Base-by-base conservation (phyloP, 2,797 vertebrate genomes). In the Myiotriccus ornatus region DNA sequence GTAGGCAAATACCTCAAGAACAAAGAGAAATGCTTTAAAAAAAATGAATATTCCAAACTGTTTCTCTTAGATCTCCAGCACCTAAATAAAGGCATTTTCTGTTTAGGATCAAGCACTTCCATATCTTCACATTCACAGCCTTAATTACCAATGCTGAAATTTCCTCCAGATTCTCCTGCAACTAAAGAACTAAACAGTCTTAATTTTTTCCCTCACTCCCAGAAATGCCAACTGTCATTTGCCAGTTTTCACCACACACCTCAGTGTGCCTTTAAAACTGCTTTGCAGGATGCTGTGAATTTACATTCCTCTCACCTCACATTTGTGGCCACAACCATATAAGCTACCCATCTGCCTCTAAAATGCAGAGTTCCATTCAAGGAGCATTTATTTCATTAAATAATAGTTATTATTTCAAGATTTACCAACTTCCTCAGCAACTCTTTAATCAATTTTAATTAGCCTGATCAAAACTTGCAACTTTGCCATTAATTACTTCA, bases 1-100 rank as follows among this genome's bases (percentile, higher is more conserved):
- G 84, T 53, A 88, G 41, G 67, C 3, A 2, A 93, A 92, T 73
- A 92, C 50, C 79, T 92, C 76, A 88, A 86, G 55, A 91, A 93
- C 62, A 87, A 89, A 80, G 62, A 84, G 12, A 84, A 87, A 87
- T 37, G 53, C 53, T 88, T 71, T 8, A 56, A 83, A 79, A 24
- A 23, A 32, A 30, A 46, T 35, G 18, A 92, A 47, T 69, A 57
- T 44, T 74, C 44, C 37, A 44, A 93, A 87, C 44, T 46, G 9
- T 68, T 93, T 74, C 39, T 52, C 35, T 73, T 62, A 7, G 14
- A 71, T 37, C 13, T 85, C 22, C 60, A 78, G 9, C 24, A 10
- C 75, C 47, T 84, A 91, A 87, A 89, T 28, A 77, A 74, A 90
- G 35, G 32, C 9, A n/a, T 77, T 80, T 87, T 80, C 76, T 24